Conservation (phyloP, 2,113 vertebrate species). For the Nothocercus nigrocapillus region DNA sequence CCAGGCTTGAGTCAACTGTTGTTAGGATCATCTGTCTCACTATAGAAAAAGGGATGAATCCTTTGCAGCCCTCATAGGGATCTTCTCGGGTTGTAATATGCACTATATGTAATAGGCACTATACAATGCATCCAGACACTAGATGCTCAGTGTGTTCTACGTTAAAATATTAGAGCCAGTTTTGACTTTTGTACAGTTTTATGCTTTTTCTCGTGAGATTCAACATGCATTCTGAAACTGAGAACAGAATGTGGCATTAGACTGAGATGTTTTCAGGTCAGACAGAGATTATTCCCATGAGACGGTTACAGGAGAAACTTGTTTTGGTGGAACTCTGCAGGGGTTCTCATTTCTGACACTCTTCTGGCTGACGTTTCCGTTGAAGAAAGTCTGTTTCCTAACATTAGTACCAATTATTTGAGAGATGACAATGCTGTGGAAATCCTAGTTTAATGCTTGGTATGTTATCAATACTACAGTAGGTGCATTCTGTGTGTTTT, state of each 20-base stretch:
- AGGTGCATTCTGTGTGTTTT: not conserved
- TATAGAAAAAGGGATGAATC: not conserved
- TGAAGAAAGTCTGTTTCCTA: slow-evolving; percentile 46
- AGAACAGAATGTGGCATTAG: not conserved
- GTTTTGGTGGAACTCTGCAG: slow-evolving; percentile 50
- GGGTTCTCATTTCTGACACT: slow-evolving; percentile 46
- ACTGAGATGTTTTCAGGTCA: slow-evolving; percentile 11
- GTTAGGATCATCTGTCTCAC: not conserved
- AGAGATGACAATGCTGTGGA: not conserved
- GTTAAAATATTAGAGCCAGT: not conserved
- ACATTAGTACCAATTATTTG: not conserved
- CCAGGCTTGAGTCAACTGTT: not conserved
- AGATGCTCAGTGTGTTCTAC: not conserved
- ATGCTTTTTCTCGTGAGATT: not conserved
- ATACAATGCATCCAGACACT: not conserved
- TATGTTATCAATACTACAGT: not conserved
- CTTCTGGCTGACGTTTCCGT: slow-evolving; percentile 34
- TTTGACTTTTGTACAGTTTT: not conserved
- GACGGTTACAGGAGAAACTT: not conserved
- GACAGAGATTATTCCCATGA: not conserved
- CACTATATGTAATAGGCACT: not conserved
- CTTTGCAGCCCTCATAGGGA: not conserved
- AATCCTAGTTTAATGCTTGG: not conserved
- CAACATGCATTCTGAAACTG: not conserved
- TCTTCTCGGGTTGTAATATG: not conserved